Evolutionary conservation across 2,888 invertebrate genomes (phyloP), one percentile per base, ranked within the genome.

Genomic region (Drosophila eohydei): DNA sequence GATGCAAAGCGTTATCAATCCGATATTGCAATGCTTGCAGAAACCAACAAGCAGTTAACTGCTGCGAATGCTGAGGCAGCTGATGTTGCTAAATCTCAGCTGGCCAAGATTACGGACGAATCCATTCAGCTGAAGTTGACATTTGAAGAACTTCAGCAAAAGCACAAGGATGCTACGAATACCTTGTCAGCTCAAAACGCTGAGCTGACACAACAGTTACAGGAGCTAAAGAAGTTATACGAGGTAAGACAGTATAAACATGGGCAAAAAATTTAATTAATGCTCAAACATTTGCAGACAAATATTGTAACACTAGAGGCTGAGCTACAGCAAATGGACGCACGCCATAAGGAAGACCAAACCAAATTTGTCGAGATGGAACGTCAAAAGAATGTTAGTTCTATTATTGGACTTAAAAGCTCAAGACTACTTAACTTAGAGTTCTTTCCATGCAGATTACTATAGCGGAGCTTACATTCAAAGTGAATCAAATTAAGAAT

Each of bases 401-500:
- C 4, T 14, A 6, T 11, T 16, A 36, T 4, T 38, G 4, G 8
- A 1, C n/a, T n/a, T 8, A 1, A n/a, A n/a, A 30, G 3, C 7
- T 4, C n/a, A 14, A 30, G n/a, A 50, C n/a, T 9, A 4, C n/a
- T 28, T n/a, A 3, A 26, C 11, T 16, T 40, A 16, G 1, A 6
- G 3, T 2, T 34, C 0, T 46, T 46, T 11, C 21, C 26, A 1
- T 41, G 11, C 34, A 74, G 73, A 3, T 9, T 14, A 41, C 43
- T 9, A 61, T 73, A 21, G 26, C 61, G 0, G 57, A 55, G 36
- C 54, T 73, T 0, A 61, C 61, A 2, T 62, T 44, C 21, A 73
- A 46, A 38, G 50, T 74, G 0, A 46, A n/a, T n/a, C 69, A 74
- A 44, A 55, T 74, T n/a, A 58, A 54, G 7, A 61, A 62, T 3